Percentiles rank a stretch among this genome's conserved stretches.
These are phyloP conservation scores for Sitophilus oryzae DNA, from an alignment of 1,140 invertebrate species.

Conservation along the genomic window DNA sequence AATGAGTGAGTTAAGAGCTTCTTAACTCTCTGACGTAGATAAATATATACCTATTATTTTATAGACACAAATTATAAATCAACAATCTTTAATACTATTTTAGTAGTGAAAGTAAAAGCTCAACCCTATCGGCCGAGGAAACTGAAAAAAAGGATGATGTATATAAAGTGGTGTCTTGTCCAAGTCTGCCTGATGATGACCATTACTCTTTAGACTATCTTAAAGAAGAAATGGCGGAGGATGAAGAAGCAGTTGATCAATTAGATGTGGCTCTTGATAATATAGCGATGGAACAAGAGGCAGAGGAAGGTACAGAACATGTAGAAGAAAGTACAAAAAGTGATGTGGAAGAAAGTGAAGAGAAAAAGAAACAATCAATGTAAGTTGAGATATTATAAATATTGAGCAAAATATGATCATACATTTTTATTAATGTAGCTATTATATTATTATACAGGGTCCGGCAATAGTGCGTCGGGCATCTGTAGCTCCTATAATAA, in stretches of 20 bases:
- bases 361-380: too few species aligned
- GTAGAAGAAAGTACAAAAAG: not conserved
- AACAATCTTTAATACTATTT: conserved; percentile 7
- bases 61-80: too few species aligned
- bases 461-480: too few species aligned
- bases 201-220: conserved; percentile 17
- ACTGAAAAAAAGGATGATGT: conserved; percentile 2
- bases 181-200: conserved; percentile 27
- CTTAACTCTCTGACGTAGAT: too few species aligned
- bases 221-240: conserved; percentile 1
- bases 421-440: too few species aligned
- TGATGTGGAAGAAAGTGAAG: too few species aligned
- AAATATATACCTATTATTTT: too few species aligned
- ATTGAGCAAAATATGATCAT: too few species aligned
- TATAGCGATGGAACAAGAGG: not conserved
- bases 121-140: conserved; percentile 6
- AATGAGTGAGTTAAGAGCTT: too few species aligned
- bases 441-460: too few species aligned
- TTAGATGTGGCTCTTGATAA: not conserved
- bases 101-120: conserved; percentile 6
- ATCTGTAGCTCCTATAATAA: too few species aligned
- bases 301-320: not conserved
- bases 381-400: too few species aligned
- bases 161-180: conserved; percentile 26
- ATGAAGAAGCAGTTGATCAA: conserved; percentile 3